Base-by-base conservation (phyloP, 2,113 vertebrate species). In the Typhlomys cinereus region DNA sequence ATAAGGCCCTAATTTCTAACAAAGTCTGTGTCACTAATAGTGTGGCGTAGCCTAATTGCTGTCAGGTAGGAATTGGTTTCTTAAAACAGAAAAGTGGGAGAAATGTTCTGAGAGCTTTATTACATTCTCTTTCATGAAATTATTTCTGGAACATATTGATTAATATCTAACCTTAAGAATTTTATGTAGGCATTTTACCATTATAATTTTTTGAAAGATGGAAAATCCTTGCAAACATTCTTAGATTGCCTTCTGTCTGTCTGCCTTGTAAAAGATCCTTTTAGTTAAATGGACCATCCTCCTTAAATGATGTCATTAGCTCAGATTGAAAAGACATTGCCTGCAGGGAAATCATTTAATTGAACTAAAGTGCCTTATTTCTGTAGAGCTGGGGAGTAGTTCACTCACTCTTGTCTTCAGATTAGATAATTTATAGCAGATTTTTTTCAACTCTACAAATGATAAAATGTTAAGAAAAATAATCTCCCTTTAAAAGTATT, bases 231-330 rank as follows among this genome's bases (percentile, higher is more conserved):
- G 97, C 97, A 97, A 98, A 98, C 97, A 98, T 98, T 98, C 98
- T 97, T 94, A 95, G 98, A 98, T 98, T 98, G 97, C 98, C 97
- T 98, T 98, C 97, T 98, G 98, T 98, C 98, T 98, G 98, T 98
- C 98, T 98, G 97, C 97, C 96, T 97, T 97, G 95, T 98, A 98
- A 98, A 98, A 98, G 97, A 98, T 97, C 96, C 97, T 98, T 98
- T 98, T 98, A 98, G 98, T 98, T 98, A 98, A 98, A 98, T 98
- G 98, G 97, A 98, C 98, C 98, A 97, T 98, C 98, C 96, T 98
- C 97, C 97, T 98, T 98, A 98, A 98, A 98, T 98, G 98, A 98
- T 98, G 97, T 98, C 98, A 97, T 98, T 98, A 98, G 96, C 98
- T 98, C 96, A 97, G 97, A 98, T 98, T 98, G 98, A 98, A 98